Percentiles rank a stretch among this genome's conserved stretches.
These are phyloP conservation scores for Mesopsocus fuscifrons DNA, from an alignment of 2,888 invertebrate genomes.

Conservation along the genomic window DNA sequence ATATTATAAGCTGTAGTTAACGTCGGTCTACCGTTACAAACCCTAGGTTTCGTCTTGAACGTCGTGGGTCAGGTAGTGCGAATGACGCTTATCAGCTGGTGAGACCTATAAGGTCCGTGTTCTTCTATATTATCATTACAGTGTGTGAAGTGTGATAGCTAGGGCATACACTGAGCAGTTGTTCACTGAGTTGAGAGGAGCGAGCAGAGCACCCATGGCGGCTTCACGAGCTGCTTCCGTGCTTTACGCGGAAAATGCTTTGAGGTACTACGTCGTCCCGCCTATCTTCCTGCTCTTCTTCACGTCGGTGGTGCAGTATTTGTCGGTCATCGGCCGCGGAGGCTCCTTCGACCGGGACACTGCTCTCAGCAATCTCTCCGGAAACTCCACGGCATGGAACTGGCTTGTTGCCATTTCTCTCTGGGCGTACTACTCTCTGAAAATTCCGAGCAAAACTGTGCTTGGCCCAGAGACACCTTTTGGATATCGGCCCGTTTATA, in stretches of 20 bases:
- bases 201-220: too few relatives aligned
- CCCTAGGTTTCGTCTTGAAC: too few relatives aligned
- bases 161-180: too few relatives aligned
- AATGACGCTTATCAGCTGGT: too few relatives aligned
- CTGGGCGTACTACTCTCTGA: conserved; percentile 25
- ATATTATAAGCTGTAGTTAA: too few relatives aligned
- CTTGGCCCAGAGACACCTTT: conserved; percentile 28
- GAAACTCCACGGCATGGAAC: conserved; percentile 21
- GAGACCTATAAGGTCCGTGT: too few relatives aligned
- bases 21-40: too few relatives aligned
- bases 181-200: too few relatives aligned
- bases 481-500: conserved; percentile 24
- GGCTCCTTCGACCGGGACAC: conserved; percentile 16
- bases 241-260: background rate
- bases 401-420: conserved; percentile 18
- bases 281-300: conserved; percentile 21
- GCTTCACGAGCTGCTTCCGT: too few relatives aligned
- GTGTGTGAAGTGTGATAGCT: too few relatives aligned
- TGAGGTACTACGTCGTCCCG: conserved; percentile 20
- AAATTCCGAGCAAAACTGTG: conserved; percentile 22
- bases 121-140: too few relatives aligned
- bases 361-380: conserved; percentile 14
- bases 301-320: conserved; percentile 19
- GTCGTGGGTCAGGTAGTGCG: too few relatives aligned
- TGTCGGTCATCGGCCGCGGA: conserved; percentile 18